phyloP scores from a whole-genome alignment of 2,888 invertebrate species.

The Cataglyphis livida region DNA sequence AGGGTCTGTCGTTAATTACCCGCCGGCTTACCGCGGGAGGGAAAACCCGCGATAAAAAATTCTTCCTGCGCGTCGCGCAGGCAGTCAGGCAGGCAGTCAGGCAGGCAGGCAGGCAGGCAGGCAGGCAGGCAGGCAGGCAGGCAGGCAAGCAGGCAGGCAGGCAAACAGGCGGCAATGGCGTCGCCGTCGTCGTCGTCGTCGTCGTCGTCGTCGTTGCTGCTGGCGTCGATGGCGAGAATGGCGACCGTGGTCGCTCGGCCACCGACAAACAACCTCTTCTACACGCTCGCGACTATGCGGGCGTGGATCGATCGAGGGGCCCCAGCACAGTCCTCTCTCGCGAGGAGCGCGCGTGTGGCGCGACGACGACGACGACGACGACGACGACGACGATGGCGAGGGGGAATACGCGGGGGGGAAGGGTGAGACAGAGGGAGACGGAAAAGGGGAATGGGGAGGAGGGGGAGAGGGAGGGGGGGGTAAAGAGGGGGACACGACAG shows the following conservation, averaged over 20 bases:
- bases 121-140: neutral
- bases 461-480: neutral
- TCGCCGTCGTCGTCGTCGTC: conserved; percentile 35
- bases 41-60: conserved; percentile 79
- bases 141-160: neutral
- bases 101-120: conserved; percentile 2
- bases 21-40: conserved; percentile 77
- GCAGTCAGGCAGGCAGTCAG: neutral
- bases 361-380: conserved; percentile 52
- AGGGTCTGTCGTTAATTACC: conserved; percentile 79
- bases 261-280: conserved; percentile 69
- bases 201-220: conserved; percentile 27
- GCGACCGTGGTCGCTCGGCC: conserved; percentile 50
- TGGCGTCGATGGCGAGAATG: conserved; percentile 39
- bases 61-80: conserved; percentile 62
- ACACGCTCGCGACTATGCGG: conserved; percentile 74
- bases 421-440: neutral
- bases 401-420: conserved; percentile 22
- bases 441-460: neutral
- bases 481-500: conserved; percentile 47
- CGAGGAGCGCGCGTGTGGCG: conserved; percentile 47
- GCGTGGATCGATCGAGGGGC: conserved; percentile 78
- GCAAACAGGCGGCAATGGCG: conserved; percentile 32
- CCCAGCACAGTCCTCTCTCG: conserved; percentile 74
- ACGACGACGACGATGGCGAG: conserved; percentile 24